These are phyloP conservation scores for Sprattus sprattus DNA, from an alignment of 2,113 vertebrate species.

Conservation along the genomic window DNA sequence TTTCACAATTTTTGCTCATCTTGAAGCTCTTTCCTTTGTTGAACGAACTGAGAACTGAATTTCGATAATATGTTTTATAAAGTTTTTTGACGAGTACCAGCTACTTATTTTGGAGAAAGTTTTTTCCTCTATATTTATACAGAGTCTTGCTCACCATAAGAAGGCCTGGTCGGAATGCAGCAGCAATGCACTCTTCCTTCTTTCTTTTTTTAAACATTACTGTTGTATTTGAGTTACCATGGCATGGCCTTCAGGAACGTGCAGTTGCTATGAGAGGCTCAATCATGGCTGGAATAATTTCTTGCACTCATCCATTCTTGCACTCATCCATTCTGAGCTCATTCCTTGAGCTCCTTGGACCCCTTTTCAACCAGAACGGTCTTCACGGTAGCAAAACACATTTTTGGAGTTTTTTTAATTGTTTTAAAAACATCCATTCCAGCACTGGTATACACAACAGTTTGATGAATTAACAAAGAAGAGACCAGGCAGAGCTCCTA, in stretches of 20 bases:
- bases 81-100: neutral
- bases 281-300: neutral
- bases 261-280: neutral
- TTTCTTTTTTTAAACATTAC: neutral
- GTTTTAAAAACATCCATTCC: neutral
- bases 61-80: constrained; percentile 18
- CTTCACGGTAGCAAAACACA: neutral
- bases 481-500: neutral
- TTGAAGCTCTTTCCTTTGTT: neutral
- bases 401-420: neutral
- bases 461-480: neutral
- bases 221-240: neutral
- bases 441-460: neutral
- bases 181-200: neutral
- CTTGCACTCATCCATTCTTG: neutral
- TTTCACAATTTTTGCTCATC: constrained; percentile 2
- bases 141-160: neutral
- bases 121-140: constrained; percentile 20
- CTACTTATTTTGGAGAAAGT: neutral
- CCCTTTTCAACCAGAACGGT: neutral
- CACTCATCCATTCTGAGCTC: neutral
- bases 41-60: neutral
- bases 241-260: neutral
- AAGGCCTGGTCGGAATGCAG: neutral
- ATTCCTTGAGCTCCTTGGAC: neutral